Conservation (phyloP, 2,888 invertebrate genomes). For the Lithophane semibrunnea region DNA sequence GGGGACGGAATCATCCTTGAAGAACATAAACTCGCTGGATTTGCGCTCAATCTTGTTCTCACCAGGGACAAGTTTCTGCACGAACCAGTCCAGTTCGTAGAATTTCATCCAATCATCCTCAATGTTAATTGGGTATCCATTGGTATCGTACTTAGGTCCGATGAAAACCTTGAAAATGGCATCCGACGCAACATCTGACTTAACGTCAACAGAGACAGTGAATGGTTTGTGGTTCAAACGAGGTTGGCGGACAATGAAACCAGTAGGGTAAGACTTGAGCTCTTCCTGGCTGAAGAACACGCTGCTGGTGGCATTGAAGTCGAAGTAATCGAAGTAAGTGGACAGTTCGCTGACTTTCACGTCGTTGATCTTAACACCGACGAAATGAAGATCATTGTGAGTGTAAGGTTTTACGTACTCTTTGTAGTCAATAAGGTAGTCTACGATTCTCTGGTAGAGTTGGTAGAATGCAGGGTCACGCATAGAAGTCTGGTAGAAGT, state of each 20-base stretch:
- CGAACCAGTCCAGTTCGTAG: slow-evolving; percentile 91
- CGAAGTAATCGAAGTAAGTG: slow-evolving; percentile 92
- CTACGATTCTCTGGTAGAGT: slow-evolving; percentile 91
- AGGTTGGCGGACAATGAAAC: slow-evolving; percentile 91
- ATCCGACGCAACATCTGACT: slow-evolving; percentile 90
- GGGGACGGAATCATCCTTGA: slow-evolving; percentile 91
- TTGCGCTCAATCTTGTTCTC: slow-evolving; percentile 92
- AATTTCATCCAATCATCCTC: slow-evolving; percentile 91
- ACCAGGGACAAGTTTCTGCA: slow-evolving; percentile 91
- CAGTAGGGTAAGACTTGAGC: slow-evolving; percentile 77
- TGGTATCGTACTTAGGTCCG: slow-evolving; percentile 92
- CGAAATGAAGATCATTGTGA: slow-evolving; percentile 89
- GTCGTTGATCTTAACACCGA: slow-evolving; percentile 91
- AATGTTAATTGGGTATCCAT: slow-evolving; percentile 87
- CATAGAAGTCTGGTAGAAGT: slow-evolving; percentile 92
- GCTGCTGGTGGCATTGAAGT: slow-evolving; percentile 91
- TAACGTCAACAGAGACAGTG: slow-evolving; percentile 90
- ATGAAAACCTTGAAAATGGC: slow-evolving; percentile 92
- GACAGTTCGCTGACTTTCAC: slow-evolving; percentile 91
- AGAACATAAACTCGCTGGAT: slow-evolving; percentile 92
- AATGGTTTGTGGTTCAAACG: slow-evolving; percentile 94
- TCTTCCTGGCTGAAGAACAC: slow-evolving; percentile 77
- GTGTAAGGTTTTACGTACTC: slow-evolving; percentile 90
- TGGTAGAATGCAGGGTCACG: slow-evolving; percentile 94
- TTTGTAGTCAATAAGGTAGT: slow-evolving; percentile 91